Base-by-base conservation (phyloP, 1,140 invertebrate species). In the Cryptotermes secundus region DNA sequence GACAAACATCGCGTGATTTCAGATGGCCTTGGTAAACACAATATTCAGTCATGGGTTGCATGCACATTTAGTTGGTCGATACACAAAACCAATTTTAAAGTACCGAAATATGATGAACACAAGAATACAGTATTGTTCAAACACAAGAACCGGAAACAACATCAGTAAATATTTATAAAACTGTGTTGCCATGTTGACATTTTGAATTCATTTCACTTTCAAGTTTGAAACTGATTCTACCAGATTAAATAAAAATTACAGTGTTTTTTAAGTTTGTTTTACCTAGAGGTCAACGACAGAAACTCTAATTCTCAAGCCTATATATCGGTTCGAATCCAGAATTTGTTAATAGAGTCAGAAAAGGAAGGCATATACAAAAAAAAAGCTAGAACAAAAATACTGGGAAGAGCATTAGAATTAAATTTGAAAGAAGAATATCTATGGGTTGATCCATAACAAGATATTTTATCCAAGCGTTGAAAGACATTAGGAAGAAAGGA, bases 1-100 rank as follows among this genome's bases (percentile, higher is more conserved):
- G 35, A 38, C 35, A 34, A 35, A 83, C 53, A 72, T 72, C 35
- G 53, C 26, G 53, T 59, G 35, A 26, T 36, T 83, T 83, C 83
- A n/a, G 83, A 35, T 12, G 53, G 72, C 59, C 24, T 79, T 83
- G 59, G 31, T 83, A 72, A 72, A 72, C 31, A 72, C 1, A 72
- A 31, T 72, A 72, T 79, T 83, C 35, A 72, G 36, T 65, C 83
- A 72, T 83, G 72, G 53, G 35, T 72, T 79, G 83, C 72, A 83
- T 83, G 59, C n/a, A 34, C 53, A 83, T 79, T 72, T 83, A 83
- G 72, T 83, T 83, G 53, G 83, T 72, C 53, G 35, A 83, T 72
- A 36, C 34, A 83, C 35, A 72, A 83, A 65, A 36, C 34, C 38
- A 42, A 83, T 83, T 83, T 26, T n/a, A 34, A 81, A 31, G 16